Evolutionary conservation across 2,113 vertebrate species (phyloP).

Genomic region (Aythya baeri): DNA sequence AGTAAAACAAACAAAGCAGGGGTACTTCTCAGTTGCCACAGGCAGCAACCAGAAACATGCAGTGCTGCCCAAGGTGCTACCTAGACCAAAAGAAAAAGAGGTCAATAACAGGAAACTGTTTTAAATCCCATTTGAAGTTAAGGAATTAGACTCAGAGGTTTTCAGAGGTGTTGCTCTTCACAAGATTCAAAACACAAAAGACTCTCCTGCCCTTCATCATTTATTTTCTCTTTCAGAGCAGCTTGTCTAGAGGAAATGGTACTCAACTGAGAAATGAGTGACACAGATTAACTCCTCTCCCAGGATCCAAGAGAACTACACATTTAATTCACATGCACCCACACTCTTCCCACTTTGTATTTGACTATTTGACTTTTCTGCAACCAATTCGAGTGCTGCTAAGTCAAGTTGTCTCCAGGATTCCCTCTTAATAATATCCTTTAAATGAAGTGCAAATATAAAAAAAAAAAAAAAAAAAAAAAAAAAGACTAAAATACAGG

Average conservation of each 20-base stretch:
- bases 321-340: neutral
- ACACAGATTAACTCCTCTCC: neutral
- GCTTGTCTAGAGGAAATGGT: neutral
- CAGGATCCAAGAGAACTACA: neutral
- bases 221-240: neutral
- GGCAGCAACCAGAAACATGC: neutral
- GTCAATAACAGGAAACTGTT: neutral
- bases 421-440: neutral
- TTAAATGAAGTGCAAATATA: neutral
- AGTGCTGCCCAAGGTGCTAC: neutral
- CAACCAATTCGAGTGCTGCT: neutral
- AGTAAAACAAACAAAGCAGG: fast-evolving
- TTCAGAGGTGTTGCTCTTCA: neutral
- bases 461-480: too few species aligned
- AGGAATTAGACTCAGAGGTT: neutral
- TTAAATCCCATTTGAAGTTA: neutral
- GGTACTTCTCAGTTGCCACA: neutral
- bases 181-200: neutral
- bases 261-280: neutral
- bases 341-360: neutral
- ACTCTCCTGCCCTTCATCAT: neutral
- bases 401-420: neutral
- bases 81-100: neutral
- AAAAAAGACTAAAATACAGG: neutral
- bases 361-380: neutral